Conservation (phyloP, 2,888 invertebrate genomes). For the Coelinius sp. region DNA sequence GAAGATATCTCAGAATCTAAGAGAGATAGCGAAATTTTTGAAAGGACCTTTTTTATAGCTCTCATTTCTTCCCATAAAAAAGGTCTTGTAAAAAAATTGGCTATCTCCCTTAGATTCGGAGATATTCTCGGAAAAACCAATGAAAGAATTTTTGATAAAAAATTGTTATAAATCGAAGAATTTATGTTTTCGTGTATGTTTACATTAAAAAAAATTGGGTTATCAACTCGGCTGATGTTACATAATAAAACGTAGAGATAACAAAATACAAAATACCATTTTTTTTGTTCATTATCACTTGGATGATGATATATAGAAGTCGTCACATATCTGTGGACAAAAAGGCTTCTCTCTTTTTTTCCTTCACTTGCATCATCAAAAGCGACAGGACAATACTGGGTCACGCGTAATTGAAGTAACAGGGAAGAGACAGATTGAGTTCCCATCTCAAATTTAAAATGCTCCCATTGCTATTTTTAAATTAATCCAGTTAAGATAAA, state of each 20-base stretch:
- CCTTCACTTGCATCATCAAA: conserved; percentile 7
- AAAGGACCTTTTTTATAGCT: too few species aligned
- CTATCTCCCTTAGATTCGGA: too few species aligned
- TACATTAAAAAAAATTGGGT: neutral
- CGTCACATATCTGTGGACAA: neutral
- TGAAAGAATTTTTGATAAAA: too few species aligned
- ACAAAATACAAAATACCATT: neutral
- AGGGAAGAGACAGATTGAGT: conserved; percentile 3
- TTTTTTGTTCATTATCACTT: neutral
- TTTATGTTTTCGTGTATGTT: neutral
- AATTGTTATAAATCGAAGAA: neutral
- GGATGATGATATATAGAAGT: neutral
- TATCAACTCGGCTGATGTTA: conserved; percentile 1
- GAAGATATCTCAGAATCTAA: too few species aligned
- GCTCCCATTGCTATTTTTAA: conserved; percentile 1
- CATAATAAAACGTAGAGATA: neutral
- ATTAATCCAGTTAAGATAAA: neutral
- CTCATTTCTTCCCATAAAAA: too few species aligned
- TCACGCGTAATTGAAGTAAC: neutral
- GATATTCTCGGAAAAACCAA: neutral
- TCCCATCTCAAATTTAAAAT: neutral
- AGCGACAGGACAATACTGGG: conserved; percentile 4
- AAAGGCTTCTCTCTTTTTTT: conserved; percentile 11
- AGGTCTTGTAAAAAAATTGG: too few species aligned
- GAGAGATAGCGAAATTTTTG: too few species aligned